Evolutionary conservation across 1,140 invertebrate species (phyloP), one percentile per base, ranked within the genome.

Genomic region (Drosophila simulans): DNA sequence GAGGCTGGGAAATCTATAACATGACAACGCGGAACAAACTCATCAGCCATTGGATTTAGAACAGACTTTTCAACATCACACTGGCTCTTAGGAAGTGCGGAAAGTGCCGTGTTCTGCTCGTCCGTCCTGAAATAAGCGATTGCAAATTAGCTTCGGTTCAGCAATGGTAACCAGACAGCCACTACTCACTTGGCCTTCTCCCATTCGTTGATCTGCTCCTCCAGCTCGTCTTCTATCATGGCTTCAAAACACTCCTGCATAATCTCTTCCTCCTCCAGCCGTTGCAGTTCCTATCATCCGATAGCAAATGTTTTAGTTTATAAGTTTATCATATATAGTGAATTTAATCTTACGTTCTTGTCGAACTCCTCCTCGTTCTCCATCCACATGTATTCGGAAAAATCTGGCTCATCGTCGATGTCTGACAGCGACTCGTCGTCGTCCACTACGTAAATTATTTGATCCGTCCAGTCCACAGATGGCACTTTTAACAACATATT

Each of bases 301-400:
- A 43, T 20, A 43, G 4, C 15, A 3, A 46, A 57, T 60, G 48
- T 42, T n/a, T 17, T 11, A 12, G 15, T 31, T 4, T 8, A 42
- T 31, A 3, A 0, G 31, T 8, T 10, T 10, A 7, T 31, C 2
- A 10, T 31, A 31, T 0, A 25, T n/a, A 1, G 4, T 4, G 0
- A 7, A 15, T 27, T 54, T 7, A 8, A 4, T 64, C 64, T 86
- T 92, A 97, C 96, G 94, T 97, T 95, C 91, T 96, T 96, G 86
- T 97, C 96, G 91, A 97, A 97, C 84, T 97, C 96, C 83, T 97
- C 97, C 91, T 97, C 96, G 89, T 97, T 96, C 90, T 97, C 97
- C 97, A 97, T 97, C 97, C 97, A 97, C 93, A 97, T 94, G 79
- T 97, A 97, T 78, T 97, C 97, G 0, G 96, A 96, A 92, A 97